Conservation (phyloP, 2,888 invertebrate species). For the Nephrotoma appendiculata region DNA sequence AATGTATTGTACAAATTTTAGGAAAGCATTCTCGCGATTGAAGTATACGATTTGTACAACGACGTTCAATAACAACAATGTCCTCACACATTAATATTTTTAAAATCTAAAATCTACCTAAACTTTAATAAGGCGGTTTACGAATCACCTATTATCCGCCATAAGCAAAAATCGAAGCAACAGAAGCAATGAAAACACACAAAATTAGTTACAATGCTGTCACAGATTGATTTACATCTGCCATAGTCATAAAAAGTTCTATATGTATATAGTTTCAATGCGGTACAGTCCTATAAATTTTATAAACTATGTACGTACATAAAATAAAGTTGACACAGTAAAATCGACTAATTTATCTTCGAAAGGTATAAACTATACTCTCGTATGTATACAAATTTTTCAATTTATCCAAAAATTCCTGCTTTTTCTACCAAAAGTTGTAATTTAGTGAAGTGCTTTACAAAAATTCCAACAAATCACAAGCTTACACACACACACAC, state of each 20-base stretch:
- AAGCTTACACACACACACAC: background rate
- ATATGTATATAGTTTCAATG: background rate
- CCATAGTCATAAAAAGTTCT: background rate
- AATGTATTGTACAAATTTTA: too few species aligned
- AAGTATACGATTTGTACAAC: too few species aligned
- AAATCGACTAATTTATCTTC: slow-evolving; percentile 9
- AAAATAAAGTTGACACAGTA: slow-evolving; percentile 12
- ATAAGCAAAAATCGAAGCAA: too few species aligned
- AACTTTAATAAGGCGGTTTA: too few species aligned
- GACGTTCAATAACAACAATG: too few species aligned
- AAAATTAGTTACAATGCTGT: background rate
- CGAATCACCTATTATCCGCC: too few species aligned
- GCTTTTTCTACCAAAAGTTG: background rate
- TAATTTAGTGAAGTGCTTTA: background rate
- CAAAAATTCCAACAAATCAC: background rate
- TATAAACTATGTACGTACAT: slow-evolving; percentile 10
- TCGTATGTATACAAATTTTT: too few species aligned
- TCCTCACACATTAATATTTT: too few species aligned
- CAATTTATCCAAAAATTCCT: background rate
- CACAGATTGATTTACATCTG: too few species aligned
- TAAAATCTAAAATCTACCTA: too few species aligned
- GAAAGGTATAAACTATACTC: background rate
- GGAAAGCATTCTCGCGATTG: too few species aligned
- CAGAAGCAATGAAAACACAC: too few species aligned
- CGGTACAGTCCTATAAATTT: background rate